Evolutionary conservation across 2,113 vertebrate genomes (phyloP).

Genomic region (Cygnus atratus): DNA sequence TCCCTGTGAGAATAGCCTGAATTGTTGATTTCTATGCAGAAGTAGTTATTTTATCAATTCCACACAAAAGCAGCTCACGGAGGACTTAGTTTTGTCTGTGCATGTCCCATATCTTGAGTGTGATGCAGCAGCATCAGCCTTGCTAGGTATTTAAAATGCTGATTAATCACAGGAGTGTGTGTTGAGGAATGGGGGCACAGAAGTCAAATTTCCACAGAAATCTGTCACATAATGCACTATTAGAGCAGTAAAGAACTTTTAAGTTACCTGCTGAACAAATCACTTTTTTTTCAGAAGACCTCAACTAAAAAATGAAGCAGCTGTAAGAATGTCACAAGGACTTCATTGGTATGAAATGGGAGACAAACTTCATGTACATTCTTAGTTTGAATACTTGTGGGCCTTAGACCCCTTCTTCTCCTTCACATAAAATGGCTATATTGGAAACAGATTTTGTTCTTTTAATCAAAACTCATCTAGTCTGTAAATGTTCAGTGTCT

Average conservation of each 20-base stretch:
- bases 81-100: neutral
- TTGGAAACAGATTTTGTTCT: neutral
- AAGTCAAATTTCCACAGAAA: no score
- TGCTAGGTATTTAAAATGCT: neutral
- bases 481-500: neutral
- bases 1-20: neutral
- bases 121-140: neutral
- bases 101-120: neutral
- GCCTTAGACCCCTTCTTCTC: neutral
- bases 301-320: slow-evolving; percentile 26
- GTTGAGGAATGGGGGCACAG: neutral
- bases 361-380: neutral
- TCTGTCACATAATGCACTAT: neutral
- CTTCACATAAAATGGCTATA: neutral
- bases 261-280: neutral
- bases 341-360: neutral
- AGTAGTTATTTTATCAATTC: neutral
- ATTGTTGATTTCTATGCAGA: neutral
- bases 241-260: neutral
- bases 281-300: slow-evolving; percentile 21
- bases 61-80: neutral
- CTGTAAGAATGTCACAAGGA: slow-evolving; percentile 7
- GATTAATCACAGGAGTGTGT: neutral
- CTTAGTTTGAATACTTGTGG: neutral
- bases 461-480: neutral